Evolutionary conservation across 2,888 invertebrate genomes (phyloP).

Genomic region (Nycteola revayana): DNA sequence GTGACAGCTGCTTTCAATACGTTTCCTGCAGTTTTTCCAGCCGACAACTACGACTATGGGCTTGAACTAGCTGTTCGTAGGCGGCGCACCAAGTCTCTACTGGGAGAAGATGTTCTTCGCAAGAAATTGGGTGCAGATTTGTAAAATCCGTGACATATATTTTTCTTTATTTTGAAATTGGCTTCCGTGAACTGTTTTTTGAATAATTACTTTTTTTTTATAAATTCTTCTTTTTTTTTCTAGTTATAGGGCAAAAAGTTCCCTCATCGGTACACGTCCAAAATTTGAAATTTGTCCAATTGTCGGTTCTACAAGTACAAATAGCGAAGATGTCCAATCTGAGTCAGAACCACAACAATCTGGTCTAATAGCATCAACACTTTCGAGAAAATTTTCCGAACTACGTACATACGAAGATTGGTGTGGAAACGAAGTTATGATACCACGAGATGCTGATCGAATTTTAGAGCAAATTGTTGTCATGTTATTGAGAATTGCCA

Average conservation of each 20-base stretch:
- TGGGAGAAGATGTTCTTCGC: constrained; percentile 65
- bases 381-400: constrained; percentile 46
- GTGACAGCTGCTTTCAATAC: constrained; percentile 59
- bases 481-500: constrained; percentile 63
- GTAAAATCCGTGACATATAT: constrained; percentile 43
- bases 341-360: constrained; percentile 34
- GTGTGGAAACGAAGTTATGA: constrained; percentile 54
- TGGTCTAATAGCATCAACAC: constrained; percentile 23
- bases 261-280: constrained; percentile 1
- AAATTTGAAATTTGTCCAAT: constrained; percentile 26
- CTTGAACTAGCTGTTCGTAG: constrained; percentile 71
- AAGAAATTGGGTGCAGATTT: constrained; percentile 57
- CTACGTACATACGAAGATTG: constrained; percentile 59
- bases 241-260: constrained; percentile 40
- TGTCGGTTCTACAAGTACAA: constrained; percentile 31
- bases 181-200: too few species aligned
- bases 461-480: constrained; percentile 68
- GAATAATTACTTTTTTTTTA: too few species aligned
- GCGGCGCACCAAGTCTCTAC: constrained; percentile 70
- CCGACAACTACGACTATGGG: constrained; percentile 57
- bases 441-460: constrained; percentile 66
- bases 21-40: constrained; percentile 47
- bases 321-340: constrained; percentile 34
- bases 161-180: neutral
- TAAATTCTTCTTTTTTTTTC: too few species aligned